Conservation (phyloP, 2,888 invertebrate genomes). For the Piscicola geometra region DNA sequence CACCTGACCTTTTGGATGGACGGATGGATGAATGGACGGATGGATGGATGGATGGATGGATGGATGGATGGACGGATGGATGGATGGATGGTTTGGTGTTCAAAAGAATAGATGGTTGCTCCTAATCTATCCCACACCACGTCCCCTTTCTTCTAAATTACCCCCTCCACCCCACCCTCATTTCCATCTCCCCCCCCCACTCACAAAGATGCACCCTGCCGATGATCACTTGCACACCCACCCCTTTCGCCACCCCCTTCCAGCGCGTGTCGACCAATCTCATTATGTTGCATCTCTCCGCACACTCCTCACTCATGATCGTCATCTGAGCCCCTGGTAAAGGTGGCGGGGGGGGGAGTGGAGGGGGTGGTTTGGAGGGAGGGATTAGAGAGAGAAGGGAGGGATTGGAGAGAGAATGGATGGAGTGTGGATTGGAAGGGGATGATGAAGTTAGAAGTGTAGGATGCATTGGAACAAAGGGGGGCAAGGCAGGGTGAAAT, state of each 20-base stretch:
- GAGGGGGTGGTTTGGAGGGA: not conserved
- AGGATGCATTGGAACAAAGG: too few relatives aligned
- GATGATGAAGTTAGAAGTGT: too few relatives aligned
- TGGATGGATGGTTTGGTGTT: not conserved
- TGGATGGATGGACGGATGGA: not conserved
- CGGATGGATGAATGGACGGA: too few relatives aligned
- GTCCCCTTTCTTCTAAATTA: too few relatives aligned
- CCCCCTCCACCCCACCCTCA: too few relatives aligned
- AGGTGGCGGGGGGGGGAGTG: not conserved
- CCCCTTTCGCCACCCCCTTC: constrained; percentile 94
- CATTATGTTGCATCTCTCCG: constrained; percentile 67
- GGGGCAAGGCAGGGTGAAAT: too few relatives aligned
- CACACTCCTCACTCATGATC: constrained; percentile 93
- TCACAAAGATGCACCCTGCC: constrained; percentile 77
- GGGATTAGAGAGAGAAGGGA: too few relatives aligned
- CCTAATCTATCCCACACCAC: too few relatives aligned
- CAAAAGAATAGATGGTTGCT: too few relatives aligned
- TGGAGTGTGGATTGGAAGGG: too few relatives aligned
- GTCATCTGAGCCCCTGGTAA: constrained; percentile 81
- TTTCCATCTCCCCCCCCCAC: constrained; percentile 31
- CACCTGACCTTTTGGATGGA: constrained; percentile 78
- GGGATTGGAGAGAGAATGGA: too few relatives aligned
- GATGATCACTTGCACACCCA: constrained; percentile 89
- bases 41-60: too few relatives aligned
- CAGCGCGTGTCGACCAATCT: constrained; percentile 73